Evolutionary conservation across 2,797 vertebrate genomes (phyloP), one percentile per base, ranked within the genome.

Genomic region (Mus minutoides): DNA sequence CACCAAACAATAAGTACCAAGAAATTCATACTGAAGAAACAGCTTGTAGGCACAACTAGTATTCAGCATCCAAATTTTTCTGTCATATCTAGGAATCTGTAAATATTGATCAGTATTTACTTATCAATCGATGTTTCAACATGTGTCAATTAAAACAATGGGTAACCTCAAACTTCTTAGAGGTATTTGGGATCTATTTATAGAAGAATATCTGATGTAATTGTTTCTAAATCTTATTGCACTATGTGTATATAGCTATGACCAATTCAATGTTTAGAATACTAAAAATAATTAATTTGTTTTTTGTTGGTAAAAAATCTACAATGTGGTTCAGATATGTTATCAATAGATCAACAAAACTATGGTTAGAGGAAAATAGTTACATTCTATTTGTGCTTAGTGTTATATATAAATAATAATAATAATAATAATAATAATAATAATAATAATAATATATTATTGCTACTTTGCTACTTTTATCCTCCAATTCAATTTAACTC

Each of bases 1-100:
- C 87, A 97, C 62, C 87, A 62, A 93, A 91, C 8, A 78, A 96
- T 97, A 58, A 49, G 17, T 77, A 73, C 96, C 90, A 95, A 94
- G 97, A 98, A 98, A 98, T 97, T 78, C 94, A 98, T 97, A 97
- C 95, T 60, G 80, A 85, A 40, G 91, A 82, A 97, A 90, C 88
- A 90, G 54, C 2, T 54, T 96, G 34, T 79, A 97, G 88, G 84
- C 56, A 97, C 96, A 96, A 76, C 58, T 87, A 92, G 90, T 93
- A 83, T 97, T 97, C 92, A 96, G 92, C 89, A 96, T 95, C 95
- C 43, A 85, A 85, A 96, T 98, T 98, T 76, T 46, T 96, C 97
- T 95, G 93, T 96, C 75, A 95, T 71, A 29, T 91, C 52, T 73
- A 91, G 85, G 95, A 94, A 89, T 96, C 71, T 97, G 91, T 95